Evolutionary conservation across 1,140 invertebrate species (phyloP).

Genomic region (Drosophila oshimai): DNA sequence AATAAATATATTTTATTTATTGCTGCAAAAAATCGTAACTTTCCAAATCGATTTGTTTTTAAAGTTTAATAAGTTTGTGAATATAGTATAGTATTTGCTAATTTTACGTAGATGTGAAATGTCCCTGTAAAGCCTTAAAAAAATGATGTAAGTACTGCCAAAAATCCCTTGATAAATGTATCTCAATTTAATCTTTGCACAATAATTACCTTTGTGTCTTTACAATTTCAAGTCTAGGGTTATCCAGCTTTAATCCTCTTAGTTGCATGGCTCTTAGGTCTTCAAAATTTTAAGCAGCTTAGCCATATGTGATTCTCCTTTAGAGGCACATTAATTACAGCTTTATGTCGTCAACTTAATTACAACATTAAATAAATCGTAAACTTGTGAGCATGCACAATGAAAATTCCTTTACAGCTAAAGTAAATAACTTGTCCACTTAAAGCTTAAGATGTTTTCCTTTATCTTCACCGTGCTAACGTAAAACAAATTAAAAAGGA

Average conservation of each 20-base stretch:
- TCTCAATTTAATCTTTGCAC: neutral
- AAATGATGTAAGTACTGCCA: too few relatives aligned
- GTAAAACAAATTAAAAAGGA: conserved; percentile 50
- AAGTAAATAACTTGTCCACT: conserved; percentile 35
- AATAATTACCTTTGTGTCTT: neutral
- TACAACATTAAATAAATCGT: conserved; percentile 54
- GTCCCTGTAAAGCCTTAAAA: too few relatives aligned
- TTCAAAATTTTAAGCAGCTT: conserved; percentile 43
- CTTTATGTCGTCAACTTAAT: conserved; percentile 35
- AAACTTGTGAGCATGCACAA: conserved; percentile 16
- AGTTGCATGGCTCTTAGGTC: neutral
- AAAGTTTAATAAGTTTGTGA: too few relatives aligned
- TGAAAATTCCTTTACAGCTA: conserved; percentile 36
- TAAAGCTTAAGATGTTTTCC: conserved; percentile 2
- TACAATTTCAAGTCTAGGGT: too few relatives aligned
- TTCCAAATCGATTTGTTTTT: too few relatives aligned
- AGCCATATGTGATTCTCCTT: conserved; percentile 42
- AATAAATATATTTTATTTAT: too few relatives aligned
- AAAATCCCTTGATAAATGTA: too few relatives aligned
- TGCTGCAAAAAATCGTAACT: too few relatives aligned
- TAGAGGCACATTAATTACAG: conserved; percentile 45
- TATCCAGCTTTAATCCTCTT: conserved; percentile 13
- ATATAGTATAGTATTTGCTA: too few relatives aligned
- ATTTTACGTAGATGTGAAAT: too few relatives aligned
- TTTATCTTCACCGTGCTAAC: neutral